Percentiles rank a stretch among this genome's conserved stretches.
Conservation (phyloP, 2,797 vertebrate species). For the Prionace glauca region DNA sequence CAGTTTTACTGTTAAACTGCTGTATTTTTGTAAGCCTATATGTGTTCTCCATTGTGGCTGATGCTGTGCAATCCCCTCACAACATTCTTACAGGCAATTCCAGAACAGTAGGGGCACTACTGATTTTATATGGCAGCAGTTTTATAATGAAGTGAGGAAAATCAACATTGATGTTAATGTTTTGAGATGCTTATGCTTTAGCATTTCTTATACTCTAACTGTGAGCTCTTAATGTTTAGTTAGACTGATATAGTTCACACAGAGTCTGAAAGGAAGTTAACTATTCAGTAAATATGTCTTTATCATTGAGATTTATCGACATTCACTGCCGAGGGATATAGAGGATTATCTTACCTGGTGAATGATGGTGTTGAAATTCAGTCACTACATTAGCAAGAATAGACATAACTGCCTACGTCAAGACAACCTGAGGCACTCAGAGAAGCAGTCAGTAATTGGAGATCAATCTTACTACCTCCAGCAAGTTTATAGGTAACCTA, state of each 20-base stretch:
- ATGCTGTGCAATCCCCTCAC: not conserved
- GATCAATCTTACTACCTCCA: not conserved
- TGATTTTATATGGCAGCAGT: not conserved
- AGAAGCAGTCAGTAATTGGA: not conserved
- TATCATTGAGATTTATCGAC: not conserved
- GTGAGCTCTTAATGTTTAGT: not conserved
- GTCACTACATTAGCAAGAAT: not conserved
- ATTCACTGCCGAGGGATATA: not conserved
- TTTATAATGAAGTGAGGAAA: not conserved
- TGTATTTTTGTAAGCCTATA: not conserved
- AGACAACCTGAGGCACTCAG: not conserved
- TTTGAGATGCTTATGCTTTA: not conserved
- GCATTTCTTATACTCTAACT: not conserved
- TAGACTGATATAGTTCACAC: not conserved
- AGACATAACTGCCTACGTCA: not conserved
- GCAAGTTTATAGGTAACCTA: not conserved
- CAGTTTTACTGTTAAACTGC: conserved; percentile 36
- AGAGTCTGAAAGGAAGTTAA: not conserved
- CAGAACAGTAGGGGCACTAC: not conserved
- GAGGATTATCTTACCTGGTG: not conserved
- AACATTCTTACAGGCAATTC: not conserved
- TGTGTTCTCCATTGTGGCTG: not conserved
- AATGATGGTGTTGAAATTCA: not conserved
- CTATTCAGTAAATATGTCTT: not conserved
- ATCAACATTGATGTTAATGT: not conserved